Percentiles rank a stretch among this genome's conserved stretches.
phyloP scores from a whole-genome alignment of 2,113 vertebrate species.

The Heteronetta atricapilla region DNA sequence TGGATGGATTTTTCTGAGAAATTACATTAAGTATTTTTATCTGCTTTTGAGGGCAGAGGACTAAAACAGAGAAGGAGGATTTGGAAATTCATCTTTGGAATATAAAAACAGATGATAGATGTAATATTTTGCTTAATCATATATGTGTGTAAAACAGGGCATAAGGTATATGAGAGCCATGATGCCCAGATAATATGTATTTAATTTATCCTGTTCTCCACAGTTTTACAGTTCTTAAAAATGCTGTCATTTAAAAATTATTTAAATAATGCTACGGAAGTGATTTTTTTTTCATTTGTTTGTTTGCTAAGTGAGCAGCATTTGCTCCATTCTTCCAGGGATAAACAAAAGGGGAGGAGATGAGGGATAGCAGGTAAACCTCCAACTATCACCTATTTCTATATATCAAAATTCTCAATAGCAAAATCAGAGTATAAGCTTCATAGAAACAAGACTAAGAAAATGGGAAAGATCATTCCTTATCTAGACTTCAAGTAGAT shows the following conservation, averaged over 20 bases:
- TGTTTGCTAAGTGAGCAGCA: neutral
- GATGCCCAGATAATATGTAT: neutral
- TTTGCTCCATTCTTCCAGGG: neutral
- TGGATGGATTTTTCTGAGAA: neutral
- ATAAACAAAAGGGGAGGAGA: neutral
- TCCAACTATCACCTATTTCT: neutral
- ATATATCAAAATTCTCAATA: neutral
- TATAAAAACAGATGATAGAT: neutral
- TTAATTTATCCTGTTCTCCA: neutral
- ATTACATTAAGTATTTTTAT: neutral
- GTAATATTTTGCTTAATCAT: neutral
- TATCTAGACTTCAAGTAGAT: neutral
- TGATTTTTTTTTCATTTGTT: neutral
- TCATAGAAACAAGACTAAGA: neutral
- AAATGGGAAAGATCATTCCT: neutral
- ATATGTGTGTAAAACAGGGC: neutral
- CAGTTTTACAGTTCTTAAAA: neutral
- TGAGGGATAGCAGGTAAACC: neutral
- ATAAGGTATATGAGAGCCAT: neutral
- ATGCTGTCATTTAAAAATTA: neutral
- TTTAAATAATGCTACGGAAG: neutral
- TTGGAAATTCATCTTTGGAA: neutral
- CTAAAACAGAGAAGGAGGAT: neutral
- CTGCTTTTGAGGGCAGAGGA: neutral
- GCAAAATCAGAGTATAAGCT: neutral